Conservation (phyloP, 1,140 invertebrate genomes). For the Eriosoma lanigerum region DNA sequence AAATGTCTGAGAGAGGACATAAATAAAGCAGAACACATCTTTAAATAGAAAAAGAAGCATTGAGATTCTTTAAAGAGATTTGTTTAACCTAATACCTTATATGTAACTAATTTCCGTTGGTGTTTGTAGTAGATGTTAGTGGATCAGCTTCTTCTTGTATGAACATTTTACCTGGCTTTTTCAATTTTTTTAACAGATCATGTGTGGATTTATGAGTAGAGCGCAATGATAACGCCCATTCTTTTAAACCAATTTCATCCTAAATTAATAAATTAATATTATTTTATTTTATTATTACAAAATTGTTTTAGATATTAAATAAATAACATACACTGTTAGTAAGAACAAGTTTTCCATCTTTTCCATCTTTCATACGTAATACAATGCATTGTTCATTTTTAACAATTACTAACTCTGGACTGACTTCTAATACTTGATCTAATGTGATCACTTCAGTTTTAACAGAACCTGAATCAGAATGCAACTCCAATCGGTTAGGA, state of each 20-base stretch:
- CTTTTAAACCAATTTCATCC: slow-evolving; percentile 93
- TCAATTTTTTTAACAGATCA: slow-evolving; percentile 77
- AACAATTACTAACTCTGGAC: slow-evolving; percentile 77
- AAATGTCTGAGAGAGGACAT: background rate
- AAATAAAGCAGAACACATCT: slow-evolving; percentile 1
- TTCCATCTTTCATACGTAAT: slow-evolving; percentile 80
- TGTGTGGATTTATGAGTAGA: slow-evolving; percentile 89
- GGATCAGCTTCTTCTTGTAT: slow-evolving; percentile 48
- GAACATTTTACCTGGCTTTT: slow-evolving; percentile 48
- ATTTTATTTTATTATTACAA: too few relatives aligned
- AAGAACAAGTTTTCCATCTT: slow-evolving; percentile 87
- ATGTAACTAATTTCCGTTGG: slow-evolving; percentile 43
- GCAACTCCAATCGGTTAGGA: slow-evolving; percentile 90
- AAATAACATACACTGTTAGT: slow-evolving; percentile 80
- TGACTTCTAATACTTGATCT: slow-evolving; percentile 71
- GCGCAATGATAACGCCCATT: slow-evolving; percentile 88
- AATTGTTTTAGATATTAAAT: too few relatives aligned
- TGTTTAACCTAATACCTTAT: slow-evolving; percentile 33
- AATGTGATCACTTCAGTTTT: slow-evolving; percentile 95
- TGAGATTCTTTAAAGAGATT: slow-evolving; percentile 48
- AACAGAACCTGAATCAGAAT: slow-evolving; percentile 83
- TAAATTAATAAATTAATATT: slow-evolving; percentile 60
- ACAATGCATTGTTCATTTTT: slow-evolving; percentile 95
- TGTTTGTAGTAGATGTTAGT: slow-evolving; percentile 34
- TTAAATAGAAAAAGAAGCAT: background rate